Evolutionary conservation across 2,797 vertebrate genomes (phyloP), one percentile per base, ranked within the genome.

Genomic region (Simalia tracyae): DNA sequence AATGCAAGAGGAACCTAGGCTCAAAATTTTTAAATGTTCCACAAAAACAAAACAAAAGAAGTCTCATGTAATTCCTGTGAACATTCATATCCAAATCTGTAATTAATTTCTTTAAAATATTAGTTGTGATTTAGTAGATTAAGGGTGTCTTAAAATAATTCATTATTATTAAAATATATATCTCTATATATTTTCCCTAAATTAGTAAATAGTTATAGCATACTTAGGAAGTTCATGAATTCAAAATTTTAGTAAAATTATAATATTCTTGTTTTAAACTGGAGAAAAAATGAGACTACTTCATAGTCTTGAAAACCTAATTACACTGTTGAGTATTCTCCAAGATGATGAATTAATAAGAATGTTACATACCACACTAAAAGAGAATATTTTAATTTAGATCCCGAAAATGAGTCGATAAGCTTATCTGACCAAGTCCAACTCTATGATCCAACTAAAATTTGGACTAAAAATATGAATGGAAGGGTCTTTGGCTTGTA

Each of bases 1-100:
- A 84, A 42, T 63, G 0, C 1, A 76, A 91, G 11, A 92, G 84
- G 64, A 94, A 94, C 91, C 92, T 86, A 14, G 50, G 92, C 36
- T 81, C 19, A 84, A 68, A 68, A 46, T 24, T 46, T 17, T 81
- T 89, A 93, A 90, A 24, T 42, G 15, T 86, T 90, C 22, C 15
- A 57, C 11, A 42, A 61, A 93, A 86, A 5, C 50, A 50, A 86
- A 68, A 11, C 50, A 54, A 54, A 54, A 54, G 42, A 2, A 91
- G 22, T 7, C 50, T 84, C 1, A 87, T 63, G 89, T 8, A n/a
- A 92, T 76, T 61, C 4, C 61, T 6, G 12, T 31, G 4, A 57
- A 50, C 36, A 87, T 57, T 90, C 11, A n/a, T 0, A 14, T 1
- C 42, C 86, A 17, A 66, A 56, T 84, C 2, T 85, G 28, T 46